phyloP scores from a whole-genome alignment of 2,888 invertebrate species.

The Caenorhabditis uteleia region DNA sequence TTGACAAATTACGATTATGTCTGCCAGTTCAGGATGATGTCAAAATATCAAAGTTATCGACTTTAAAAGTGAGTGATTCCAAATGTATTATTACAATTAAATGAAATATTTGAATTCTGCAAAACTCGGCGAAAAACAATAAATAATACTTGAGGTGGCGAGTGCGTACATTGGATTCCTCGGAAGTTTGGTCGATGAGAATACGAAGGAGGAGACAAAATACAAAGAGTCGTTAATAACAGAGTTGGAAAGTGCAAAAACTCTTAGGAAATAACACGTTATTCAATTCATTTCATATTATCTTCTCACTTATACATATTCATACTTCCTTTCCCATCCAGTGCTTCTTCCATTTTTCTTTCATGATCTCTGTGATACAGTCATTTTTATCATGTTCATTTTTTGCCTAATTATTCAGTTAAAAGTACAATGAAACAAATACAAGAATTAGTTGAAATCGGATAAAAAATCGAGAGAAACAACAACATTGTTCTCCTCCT shows the following conservation, averaged over 20 bases:
- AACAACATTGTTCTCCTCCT: conserved; percentile 1
- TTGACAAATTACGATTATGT: conserved; percentile 14
- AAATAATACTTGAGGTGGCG: conserved; percentile 16
- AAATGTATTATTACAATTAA: no score
- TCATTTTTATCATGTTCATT: conserved; percentile 22
- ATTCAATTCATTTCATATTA: not conserved
- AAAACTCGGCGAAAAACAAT: not conserved
- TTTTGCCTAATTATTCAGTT: not conserved
- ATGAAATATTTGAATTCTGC: no score
- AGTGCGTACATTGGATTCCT: conserved; percentile 33
- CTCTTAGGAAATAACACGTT: conserved; percentile 18
- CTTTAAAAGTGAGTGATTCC: conserved; percentile 27
- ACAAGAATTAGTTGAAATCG: not conserved
- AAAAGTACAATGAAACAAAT: not conserved
- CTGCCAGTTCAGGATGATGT: conserved; percentile 21
- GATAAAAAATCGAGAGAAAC: not conserved
- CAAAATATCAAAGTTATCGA: conserved; percentile 32
- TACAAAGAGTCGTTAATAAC: not conserved
- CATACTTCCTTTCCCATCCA: no score
- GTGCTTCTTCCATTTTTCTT: no score
- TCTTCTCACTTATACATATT: not conserved
- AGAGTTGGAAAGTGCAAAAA: conserved; percentile 34
- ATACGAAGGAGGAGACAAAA: conserved; percentile 4
- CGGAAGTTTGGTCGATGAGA: conserved; percentile 10
- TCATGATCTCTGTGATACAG: not conserved